Evolutionary conservation across 2,797 vertebrate genomes (phyloP).

Genomic region (Dermochelys coriacea): DNA sequence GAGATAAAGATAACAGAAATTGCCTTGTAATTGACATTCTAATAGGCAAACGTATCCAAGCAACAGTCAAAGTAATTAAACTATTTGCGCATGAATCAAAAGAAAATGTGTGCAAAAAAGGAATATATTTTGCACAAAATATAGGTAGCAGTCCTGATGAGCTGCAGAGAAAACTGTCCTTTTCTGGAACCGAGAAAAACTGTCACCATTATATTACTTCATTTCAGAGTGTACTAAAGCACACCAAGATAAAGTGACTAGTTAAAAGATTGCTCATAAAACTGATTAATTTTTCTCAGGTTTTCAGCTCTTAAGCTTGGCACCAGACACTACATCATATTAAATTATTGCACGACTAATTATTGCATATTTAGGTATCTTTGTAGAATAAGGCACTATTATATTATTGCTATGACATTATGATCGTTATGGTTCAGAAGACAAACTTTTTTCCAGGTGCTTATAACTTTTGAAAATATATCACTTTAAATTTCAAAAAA

Average conservation of each 20-base stretch:
- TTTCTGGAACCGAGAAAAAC: background rate
- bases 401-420: conserved; percentile 69
- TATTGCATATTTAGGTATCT: conserved; percentile 41
- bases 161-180: background rate
- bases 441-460: background rate
- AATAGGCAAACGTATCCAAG: background rate
- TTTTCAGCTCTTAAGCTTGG: background rate
- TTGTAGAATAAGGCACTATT: conserved; percentile 55
- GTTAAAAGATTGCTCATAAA: background rate
- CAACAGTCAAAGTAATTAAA: conserved; percentile 17
- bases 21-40: background rate
- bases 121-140: background rate
- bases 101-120: background rate
- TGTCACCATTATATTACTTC: background rate
- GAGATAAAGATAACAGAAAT: background rate
- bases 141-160: conserved; percentile 14
- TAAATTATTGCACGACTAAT: conserved; percentile 38
- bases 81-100: background rate
- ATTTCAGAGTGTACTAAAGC: conserved; percentile 16
- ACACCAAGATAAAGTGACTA: background rate
- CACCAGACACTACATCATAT: background rate
- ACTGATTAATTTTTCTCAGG: background rate
- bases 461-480: conserved; percentile 32
- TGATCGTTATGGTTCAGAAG: conserved; percentile 13
- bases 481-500: conserved; percentile 29